phyloP scores from a whole-genome alignment of 2,113 vertebrate species.

The Hippolais icterina region DNA sequence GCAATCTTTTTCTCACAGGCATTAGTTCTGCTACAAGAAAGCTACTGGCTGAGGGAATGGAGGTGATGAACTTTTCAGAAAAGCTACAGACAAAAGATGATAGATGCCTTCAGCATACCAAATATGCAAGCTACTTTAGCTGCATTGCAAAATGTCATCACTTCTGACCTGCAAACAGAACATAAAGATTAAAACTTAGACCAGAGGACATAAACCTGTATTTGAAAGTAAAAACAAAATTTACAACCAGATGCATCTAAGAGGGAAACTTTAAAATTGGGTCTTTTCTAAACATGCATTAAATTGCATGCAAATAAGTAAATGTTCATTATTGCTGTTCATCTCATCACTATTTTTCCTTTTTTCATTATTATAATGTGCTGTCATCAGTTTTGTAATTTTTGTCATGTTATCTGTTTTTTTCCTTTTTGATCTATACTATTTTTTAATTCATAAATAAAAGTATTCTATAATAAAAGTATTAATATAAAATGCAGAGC shows the following conservation, averaged over 20 bases:
- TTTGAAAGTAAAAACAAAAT: neutral
- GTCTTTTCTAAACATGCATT: neutral
- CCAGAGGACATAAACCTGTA: neutral
- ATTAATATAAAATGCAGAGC: neutral
- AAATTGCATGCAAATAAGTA: neutral
- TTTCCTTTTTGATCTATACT: neutral
- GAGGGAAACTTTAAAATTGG: neutral
- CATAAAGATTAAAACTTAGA: neutral
- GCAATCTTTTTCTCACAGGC: neutral
- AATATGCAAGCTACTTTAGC: neutral
- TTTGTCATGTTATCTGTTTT: neutral
- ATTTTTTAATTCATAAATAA: neutral
- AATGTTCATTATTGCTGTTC: neutral
- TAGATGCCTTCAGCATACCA: conserved; percentile 19
- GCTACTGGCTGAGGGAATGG: neutral
- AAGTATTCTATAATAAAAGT: neutral
- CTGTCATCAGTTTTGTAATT: neutral
- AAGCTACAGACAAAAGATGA: conserved; percentile 26
- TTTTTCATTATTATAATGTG: neutral
- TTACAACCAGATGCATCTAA: neutral
- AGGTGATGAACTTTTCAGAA: conserved; percentile 57
- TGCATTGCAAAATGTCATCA: neutral
- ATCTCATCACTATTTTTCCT: neutral
- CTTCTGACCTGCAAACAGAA: neutral
- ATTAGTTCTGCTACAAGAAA: conserved; percentile 40